These are phyloP conservation scores for Notospermus geniculatus DNA, from an alignment of 1,140 invertebrate species.

Conservation along the genomic window DNA sequence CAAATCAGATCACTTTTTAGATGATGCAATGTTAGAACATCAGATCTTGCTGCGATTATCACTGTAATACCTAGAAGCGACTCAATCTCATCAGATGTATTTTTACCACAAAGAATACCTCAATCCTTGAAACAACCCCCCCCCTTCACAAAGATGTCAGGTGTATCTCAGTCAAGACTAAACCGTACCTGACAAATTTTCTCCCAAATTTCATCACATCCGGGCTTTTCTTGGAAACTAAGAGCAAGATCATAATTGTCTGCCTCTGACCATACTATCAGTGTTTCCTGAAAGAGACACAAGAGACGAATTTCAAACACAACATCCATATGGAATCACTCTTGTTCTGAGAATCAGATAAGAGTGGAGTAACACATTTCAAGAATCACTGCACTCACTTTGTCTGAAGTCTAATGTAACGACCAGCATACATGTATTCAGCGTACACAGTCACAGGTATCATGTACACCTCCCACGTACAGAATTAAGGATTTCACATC, in stretches of 20 bases:
- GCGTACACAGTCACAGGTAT: too few relatives aligned
- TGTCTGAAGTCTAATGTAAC: neutral
- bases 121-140: too few relatives aligned
- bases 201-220: constrained; percentile 99
- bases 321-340: too few relatives aligned
- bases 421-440: too few relatives aligned
- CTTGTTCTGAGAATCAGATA: too few relatives aligned
- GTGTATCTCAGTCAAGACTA: neutral
- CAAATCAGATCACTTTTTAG: neutral
- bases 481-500: too few relatives aligned
- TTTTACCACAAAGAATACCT: too few relatives aligned
- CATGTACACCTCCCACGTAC: too few relatives aligned
- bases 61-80: neutral
- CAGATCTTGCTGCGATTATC: neutral
- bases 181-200: constrained; percentile 91
- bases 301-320: too few relatives aligned
- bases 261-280: constrained; percentile 99
- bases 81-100: too few relatives aligned
- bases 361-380: too few relatives aligned
- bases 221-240: constrained; percentile 99
- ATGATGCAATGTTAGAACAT: neutral
- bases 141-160: neutral
- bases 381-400: too few relatives aligned
- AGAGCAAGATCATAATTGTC: constrained; percentile 98
- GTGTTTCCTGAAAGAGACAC: constrained; percentile 71